A percentile compares a stretch with the other conserved stretches of the same genome.
Evolutionary conservation across 2,888 invertebrate species (phyloP).

Genomic region (Aphodius sticticus): DNA sequence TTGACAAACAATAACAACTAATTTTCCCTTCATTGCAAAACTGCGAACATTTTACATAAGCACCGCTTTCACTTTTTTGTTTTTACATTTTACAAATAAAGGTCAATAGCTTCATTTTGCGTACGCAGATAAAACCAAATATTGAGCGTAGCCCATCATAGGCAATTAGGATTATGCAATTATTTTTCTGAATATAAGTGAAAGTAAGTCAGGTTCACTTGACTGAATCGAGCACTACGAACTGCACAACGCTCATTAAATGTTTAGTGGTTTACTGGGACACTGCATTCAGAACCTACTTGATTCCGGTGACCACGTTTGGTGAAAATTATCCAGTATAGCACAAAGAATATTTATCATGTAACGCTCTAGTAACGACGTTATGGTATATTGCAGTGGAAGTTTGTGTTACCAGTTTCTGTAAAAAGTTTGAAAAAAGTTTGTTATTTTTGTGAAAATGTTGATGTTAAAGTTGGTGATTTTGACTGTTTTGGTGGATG

Average conservation of each 20-base stretch:
- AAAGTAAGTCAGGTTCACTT: not conserved
- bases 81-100: not conserved
- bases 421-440: not conserved
- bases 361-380: too few species aligned
- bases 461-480: conserved; percentile 12
- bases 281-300: not conserved
- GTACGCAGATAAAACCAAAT: not conserved
- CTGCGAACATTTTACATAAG: not conserved
- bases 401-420: too few species aligned
- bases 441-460: conserved; percentile 10
- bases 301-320: too few species aligned
- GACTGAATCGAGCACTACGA: not conserved
- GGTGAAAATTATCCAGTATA: not conserved
- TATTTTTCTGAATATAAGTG: not conserved
- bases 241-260: not conserved
- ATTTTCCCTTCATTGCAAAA: not conserved
- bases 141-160: not conserved
- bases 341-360: too few species aligned
- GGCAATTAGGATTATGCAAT: not conserved
- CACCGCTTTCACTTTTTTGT: not conserved
- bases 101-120: not conserved
- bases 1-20: not conserved
- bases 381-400: too few species aligned
- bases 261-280: not conserved
- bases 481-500: conserved; percentile 4